Base-by-base conservation (phyloP, 2,113 vertebrate species). In the Choloepus hoffmanni region DNA sequence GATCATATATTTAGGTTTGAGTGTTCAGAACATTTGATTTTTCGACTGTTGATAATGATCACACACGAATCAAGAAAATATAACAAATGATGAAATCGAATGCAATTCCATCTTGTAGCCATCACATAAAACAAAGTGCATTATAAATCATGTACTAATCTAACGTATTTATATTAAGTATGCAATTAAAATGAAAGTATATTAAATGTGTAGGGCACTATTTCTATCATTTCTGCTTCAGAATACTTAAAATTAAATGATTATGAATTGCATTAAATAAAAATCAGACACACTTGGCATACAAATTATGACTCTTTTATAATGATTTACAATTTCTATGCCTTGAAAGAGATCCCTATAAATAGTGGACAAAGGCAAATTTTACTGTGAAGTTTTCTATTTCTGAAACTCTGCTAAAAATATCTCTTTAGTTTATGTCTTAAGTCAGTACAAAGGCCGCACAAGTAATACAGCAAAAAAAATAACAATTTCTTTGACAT, bases 181-280 rank as follows among this genome's bases (percentile, higher is more conserved):
- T 86, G 26, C 11, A 95, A 79, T 96, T 85, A 97, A 97, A 98
- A 36, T 24, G 21, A 96, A 85, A 1, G 28, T 86, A 92, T 84
- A 90, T 89, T 74, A 97, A 94, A 11, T 50, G 12, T 84, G 33
- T 81, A 78, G 40, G 88, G 26, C 74, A 85, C 88, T 90, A 96
- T 96, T 95, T 67, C 74, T 97, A 90, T 43, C 85, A 21, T 40
- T 11, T 97, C 82, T 68, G 79, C 97, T 94, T 98, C 81, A 93
- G 62, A 96, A 96, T 88, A 33, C 33, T 40, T 97, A 89, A 78
- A 95, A 23, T 85, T 92, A 95, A 96, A 97, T 90, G 60, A 82
- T 65, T 88, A 50, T 84, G 48, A 90, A 67, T 74, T 94, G 2
- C 55, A 93, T 67, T 45, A 92, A 97, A 85, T 93, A 55, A 90